These are phyloP conservation scores for Gasteruption jaculator DNA, from an alignment of 2,888 invertebrate species.

Conservation along the genomic window DNA sequence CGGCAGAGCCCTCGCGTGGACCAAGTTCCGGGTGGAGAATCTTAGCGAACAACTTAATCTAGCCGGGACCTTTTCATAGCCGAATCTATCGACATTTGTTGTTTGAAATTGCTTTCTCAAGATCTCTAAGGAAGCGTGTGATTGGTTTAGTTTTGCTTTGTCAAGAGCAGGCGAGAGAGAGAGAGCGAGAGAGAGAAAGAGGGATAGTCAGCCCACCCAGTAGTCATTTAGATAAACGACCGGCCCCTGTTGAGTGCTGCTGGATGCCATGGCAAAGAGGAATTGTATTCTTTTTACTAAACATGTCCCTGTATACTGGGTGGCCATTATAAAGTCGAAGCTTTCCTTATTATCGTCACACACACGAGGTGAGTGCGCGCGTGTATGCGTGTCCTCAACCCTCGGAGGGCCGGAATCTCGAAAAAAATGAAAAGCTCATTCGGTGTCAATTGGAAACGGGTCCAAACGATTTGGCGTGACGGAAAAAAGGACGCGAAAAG, in stretches of 20 bases:
- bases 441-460: slow-evolving; percentile 5
- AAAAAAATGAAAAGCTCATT: slow-evolving; percentile 2
- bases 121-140: slow-evolving; percentile 28
- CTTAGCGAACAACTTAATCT: slow-evolving; percentile 21
- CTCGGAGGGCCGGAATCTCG: neutral
- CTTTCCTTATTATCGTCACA: too few relatives aligned
- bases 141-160: slow-evolving; percentile 43
- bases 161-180: slow-evolving; percentile 31
- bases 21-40: too few relatives aligned
- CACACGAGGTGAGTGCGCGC: too few relatives aligned
- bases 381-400: slow-evolving; percentile 1
- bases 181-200: too few relatives aligned
- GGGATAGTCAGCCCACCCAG: slow-evolving; percentile 39
- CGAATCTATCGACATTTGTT: slow-evolving; percentile 22
- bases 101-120: slow-evolving; percentile 19
- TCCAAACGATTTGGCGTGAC: neutral
- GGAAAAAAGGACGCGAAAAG: slow-evolving; percentile 7
- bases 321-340: too few relatives aligned
- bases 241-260: slow-evolving; percentile 44
- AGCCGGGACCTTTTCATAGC: slow-evolving; percentile 5
- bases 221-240: slow-evolving; percentile 50
- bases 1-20: too few relatives aligned
- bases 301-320: too few relatives aligned
- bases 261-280: slow-evolving; percentile 37
- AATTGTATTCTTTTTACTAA: too few relatives aligned